Conservation (phyloP, 2,888 invertebrate genomes). For the Drosophila pseudotakahashii region DNA sequence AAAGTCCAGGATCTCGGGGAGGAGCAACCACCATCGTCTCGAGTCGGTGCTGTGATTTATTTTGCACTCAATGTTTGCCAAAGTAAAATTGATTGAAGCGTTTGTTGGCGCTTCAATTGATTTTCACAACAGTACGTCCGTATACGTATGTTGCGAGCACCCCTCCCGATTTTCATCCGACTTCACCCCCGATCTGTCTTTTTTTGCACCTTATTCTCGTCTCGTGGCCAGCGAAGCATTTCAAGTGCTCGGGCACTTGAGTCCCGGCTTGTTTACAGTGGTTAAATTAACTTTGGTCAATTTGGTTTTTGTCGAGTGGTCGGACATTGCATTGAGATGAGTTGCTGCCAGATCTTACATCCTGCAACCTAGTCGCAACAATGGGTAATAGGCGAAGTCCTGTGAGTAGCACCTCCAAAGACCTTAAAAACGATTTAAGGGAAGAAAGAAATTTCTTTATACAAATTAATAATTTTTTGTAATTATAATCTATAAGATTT, state of each 20-base stretch:
- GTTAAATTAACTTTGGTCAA: slow-evolving; percentile 80
- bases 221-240: slow-evolving; percentile 42
- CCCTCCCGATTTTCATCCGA: background rate
- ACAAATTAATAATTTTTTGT: too few relatives aligned
- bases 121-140: slow-evolving; percentile 53
- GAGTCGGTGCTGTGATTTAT: slow-evolving; percentile 74
- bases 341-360: slow-evolving; percentile 10
- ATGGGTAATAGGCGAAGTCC: slow-evolving; percentile 22
- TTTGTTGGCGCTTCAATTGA: slow-evolving; percentile 77
- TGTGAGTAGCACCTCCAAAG: background rate
- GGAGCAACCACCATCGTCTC: slow-evolving; percentile 50
- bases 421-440: background rate
- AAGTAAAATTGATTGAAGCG: slow-evolving; percentile 81
- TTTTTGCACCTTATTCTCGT: slow-evolving; percentile 23
- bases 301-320: slow-evolving; percentile 65
- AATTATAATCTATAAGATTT: too few relatives aligned
- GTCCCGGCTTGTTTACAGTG: slow-evolving; percentile 67
- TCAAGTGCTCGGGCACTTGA: slow-evolving; percentile 37
- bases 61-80: slow-evolving; percentile 79
- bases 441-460: too few relatives aligned
- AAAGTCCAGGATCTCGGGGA: slow-evolving; percentile 19
- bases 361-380: slow-evolving; percentile 2
- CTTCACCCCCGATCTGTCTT: slow-evolving; percentile 3
- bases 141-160: slow-evolving; percentile 20
- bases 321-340: slow-evolving; percentile 43